phyloP scores from a whole-genome alignment of 2,888 invertebrate species.

The Colostygia pectinataria region DNA sequence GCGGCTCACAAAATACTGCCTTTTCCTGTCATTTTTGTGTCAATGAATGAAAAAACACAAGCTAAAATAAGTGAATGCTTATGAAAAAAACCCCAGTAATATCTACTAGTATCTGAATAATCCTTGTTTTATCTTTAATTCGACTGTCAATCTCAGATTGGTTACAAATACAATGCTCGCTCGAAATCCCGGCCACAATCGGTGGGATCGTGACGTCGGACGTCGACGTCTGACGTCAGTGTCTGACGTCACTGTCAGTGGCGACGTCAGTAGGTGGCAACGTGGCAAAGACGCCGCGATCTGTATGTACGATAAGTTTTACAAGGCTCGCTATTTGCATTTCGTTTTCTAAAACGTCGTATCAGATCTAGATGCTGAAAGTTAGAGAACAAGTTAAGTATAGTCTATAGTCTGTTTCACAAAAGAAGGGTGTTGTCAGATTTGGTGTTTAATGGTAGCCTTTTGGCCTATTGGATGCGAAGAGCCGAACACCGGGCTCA shows the following conservation, averaged over 20 bases:
- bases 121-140: conserved; percentile 51
- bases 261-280: conserved; percentile 33
- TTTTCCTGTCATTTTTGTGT: too few species aligned
- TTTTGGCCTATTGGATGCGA: too few species aligned
- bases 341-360: conserved; percentile 52
- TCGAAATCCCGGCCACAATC: conserved; percentile 69
- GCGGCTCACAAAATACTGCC: too few species aligned
- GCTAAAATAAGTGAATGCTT: too few species aligned
- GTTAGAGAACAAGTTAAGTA: conserved; percentile 42
- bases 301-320: conserved; percentile 60
- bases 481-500: too few species aligned
- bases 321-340: conserved; percentile 70
- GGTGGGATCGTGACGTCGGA: conserved; percentile 52
- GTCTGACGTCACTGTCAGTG: conserved; percentile 36
- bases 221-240: conserved; percentile 36
- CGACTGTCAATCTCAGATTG: conserved; percentile 54
- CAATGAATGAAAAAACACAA: too few species aligned
- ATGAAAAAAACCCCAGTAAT: too few species aligned
- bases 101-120: too few species aligned
- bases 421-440: too few species aligned
- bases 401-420: conserved; percentile 39
- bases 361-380: conserved; percentile 43
- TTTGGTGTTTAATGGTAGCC: too few species aligned
- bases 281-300: conserved; percentile 50
- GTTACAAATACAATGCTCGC: conserved; percentile 50